phyloP scores from a whole-genome alignment of 2,797 vertebrate genomes.

The Crenichthys baileyi region DNA sequence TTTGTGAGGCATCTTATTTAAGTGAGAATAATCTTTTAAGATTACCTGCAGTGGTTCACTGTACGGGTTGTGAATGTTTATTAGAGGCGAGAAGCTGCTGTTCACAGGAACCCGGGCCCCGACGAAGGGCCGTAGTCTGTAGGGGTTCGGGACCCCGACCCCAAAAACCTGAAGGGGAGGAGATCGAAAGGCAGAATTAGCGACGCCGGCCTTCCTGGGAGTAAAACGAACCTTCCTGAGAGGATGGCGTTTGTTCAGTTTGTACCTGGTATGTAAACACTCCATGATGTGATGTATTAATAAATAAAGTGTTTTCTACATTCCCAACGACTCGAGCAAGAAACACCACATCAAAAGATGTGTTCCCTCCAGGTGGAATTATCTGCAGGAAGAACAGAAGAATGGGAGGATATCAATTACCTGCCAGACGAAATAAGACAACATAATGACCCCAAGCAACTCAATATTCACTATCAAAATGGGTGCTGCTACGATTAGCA shows the following conservation, averaged over 20 bases:
- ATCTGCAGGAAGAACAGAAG: conserved; percentile 81
- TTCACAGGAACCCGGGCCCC: conserved; percentile 98
- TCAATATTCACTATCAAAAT: not conserved
- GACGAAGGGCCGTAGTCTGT: conserved; percentile 95
- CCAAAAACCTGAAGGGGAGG: conserved; percentile 90
- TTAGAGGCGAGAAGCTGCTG: conserved; percentile 98
- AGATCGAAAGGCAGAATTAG: conserved; percentile 2
- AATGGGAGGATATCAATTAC: not conserved
- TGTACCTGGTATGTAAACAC: conserved; percentile 99
- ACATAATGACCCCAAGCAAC: not conserved
- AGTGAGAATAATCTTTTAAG: not conserved
- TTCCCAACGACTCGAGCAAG: conserved; percentile 98
- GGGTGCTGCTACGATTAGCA: conserved; percentile 18
- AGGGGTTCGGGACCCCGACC: conserved; percentile 97
- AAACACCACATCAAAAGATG: conserved; percentile 98
- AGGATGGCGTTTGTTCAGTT: not conserved
- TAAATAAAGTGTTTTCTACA: conserved; percentile 99
- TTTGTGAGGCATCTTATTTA: no score
- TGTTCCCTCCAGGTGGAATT: conserved; percentile 98
- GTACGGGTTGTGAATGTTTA: conserved; percentile 98
- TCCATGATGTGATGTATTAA: conserved; percentile 99
- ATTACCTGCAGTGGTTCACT: conserved; percentile 96
- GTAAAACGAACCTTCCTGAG: not conserved
- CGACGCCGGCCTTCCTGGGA: not conserved
- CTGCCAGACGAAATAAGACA: not conserved